phyloP scores from a whole-genome alignment of 2,888 invertebrate species.

The Caenorhabditis becei region DNA sequence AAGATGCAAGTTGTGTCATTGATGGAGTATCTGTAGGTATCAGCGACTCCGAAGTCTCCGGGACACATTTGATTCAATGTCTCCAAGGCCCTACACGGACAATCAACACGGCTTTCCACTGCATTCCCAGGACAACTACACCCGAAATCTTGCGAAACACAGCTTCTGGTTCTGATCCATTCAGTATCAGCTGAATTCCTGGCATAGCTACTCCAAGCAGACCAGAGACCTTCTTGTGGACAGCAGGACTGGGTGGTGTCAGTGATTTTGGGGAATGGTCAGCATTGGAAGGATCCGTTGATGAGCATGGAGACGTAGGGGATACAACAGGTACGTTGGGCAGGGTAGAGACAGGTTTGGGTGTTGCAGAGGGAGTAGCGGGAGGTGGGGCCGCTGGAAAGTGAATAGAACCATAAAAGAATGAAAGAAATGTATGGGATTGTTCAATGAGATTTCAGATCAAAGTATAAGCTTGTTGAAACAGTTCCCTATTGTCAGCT shows the following conservation, averaged over 20 bases:
- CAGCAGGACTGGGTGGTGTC: neutral
- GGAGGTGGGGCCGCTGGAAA: neutral
- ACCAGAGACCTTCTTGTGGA: neutral
- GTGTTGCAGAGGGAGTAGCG: neutral
- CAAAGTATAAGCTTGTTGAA: too few relatives aligned
- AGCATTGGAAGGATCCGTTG: constrained; percentile 10
- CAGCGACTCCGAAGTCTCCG: too few relatives aligned
- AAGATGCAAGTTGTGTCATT: too few relatives aligned
- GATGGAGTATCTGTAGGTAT: too few relatives aligned
- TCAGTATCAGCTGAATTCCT: neutral
- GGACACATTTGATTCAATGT: too few relatives aligned
- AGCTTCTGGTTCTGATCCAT: neutral
- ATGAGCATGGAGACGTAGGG: constrained; percentile 9
- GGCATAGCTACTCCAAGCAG: neutral
- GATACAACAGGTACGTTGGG: constrained; percentile 13
- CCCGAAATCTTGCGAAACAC: too few relatives aligned
- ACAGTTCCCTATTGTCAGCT: too few relatives aligned
- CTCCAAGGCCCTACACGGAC: too few relatives aligned
- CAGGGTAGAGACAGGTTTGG: neutral
- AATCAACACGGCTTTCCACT: neutral
- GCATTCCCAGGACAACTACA: too few relatives aligned
- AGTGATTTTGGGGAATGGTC: neutral
- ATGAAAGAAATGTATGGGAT: too few relatives aligned
- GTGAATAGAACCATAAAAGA: too few relatives aligned
- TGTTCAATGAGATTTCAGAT: too few relatives aligned